Evolutionary conservation across 2,113 vertebrate genomes (phyloP).

Genomic region (Ranitomeya variabilis): DNA sequence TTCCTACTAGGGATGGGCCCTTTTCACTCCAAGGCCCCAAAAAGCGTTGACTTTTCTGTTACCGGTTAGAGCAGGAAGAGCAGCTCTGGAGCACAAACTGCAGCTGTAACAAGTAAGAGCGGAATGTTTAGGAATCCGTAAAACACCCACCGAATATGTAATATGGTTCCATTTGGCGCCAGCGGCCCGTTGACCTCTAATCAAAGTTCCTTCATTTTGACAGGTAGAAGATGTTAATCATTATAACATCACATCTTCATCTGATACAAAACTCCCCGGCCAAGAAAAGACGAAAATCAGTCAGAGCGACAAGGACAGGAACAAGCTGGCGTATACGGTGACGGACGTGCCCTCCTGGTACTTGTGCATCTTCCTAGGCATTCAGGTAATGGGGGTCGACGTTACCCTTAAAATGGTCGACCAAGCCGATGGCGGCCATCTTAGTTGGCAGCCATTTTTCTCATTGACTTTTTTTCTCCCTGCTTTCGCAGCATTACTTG

Average conservation of each 20-base stretch:
- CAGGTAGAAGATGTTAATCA: slow-evolving; percentile 64
- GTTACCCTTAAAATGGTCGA: not conserved
- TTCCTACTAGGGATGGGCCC: too few relatives aligned
- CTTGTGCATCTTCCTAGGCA: slow-evolving; percentile 88
- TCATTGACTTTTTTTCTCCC: slow-evolving; percentile 25
- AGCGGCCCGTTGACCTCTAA: not conserved
- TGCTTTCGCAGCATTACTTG: slow-evolving; percentile 83
- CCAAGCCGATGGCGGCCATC: not conserved
- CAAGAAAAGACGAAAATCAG: not conserved
- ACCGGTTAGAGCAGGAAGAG: not conserved
- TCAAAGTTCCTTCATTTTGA: slow-evolving; percentile 28
- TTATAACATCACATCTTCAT: slow-evolving; percentile 9
- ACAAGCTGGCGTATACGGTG: slow-evolving; percentile 78
- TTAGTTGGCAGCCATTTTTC: not conserved
- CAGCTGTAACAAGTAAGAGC: not conserved
- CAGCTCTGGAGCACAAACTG: slow-evolving; percentile 1
- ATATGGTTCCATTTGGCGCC: not conserved
- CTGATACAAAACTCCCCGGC: accelerated
- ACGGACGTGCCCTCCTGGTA: slow-evolving; percentile 90
- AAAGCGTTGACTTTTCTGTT: not conserved
- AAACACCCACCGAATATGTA: not conserved
- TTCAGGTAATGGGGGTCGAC: slow-evolving; percentile 76
- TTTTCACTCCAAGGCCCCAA: not conserved
- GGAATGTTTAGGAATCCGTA: too few relatives aligned
- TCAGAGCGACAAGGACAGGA: slow-evolving; percentile 37